A percentile compares a stretch with the other conserved stretches of the same genome.
phyloP scores from a whole-genome alignment of 92 coral and sea anemone genomes.

The Bergia sp. region DNA sequence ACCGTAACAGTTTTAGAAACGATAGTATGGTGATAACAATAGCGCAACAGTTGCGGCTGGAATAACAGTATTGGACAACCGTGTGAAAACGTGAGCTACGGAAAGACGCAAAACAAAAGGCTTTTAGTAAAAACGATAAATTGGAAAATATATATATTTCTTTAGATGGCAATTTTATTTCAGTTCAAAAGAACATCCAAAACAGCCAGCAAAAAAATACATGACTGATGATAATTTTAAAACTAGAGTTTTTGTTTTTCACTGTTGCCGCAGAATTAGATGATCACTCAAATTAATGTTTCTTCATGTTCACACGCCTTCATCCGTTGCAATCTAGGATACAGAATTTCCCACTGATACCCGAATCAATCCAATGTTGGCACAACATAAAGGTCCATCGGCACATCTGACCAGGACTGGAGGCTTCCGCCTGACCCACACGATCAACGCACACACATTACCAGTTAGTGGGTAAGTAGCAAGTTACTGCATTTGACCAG shows the following conservation, averaged over 20 bases:
- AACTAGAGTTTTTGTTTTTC: no score
- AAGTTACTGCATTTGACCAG: conserved; percentile 70
- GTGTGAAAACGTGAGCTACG: no score
- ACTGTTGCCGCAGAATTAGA: no score
- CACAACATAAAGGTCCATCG: conserved; percentile 89
- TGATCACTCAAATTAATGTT: background rate
- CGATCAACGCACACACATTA: conserved; percentile 82
- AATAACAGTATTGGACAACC: no score
- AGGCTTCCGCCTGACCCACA: conserved; percentile 93
- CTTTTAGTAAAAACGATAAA: background rate
- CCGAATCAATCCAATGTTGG: conserved; percentile 85
- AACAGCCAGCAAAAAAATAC: background rate
- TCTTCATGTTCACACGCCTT: background rate
- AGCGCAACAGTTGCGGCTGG: no score
- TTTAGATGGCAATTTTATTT: background rate
- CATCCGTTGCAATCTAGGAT: conserved; percentile 63
- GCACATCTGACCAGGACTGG: conserved; percentile 96
- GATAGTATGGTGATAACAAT: no score
- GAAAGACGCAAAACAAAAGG: no score
- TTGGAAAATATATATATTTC: background rate
- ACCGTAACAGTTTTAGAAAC: no score
- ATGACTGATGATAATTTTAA: no score
- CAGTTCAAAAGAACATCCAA: background rate
- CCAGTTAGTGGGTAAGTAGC: conserved; percentile 94
- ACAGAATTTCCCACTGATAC: conserved; percentile 92